Base-by-base conservation (phyloP, 2,888 invertebrate genomes). In the Amorpha juglandis region DNA sequence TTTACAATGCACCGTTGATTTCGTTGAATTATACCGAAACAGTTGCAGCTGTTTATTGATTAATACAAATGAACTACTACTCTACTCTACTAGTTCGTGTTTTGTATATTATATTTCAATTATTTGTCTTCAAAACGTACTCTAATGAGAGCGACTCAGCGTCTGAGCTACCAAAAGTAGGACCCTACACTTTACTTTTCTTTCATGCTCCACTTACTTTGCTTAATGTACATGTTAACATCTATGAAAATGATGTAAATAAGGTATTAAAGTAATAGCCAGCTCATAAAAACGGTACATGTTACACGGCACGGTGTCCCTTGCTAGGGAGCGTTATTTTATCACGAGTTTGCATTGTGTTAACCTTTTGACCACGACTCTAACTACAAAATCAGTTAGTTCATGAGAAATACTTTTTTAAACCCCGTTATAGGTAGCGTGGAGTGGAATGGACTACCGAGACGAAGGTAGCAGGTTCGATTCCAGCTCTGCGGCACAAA, bases 1-100 rank as follows among this genome's bases (percentile, higher is more conserved):
- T 75, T 74, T 74, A 68, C 64, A 69, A 68, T 63, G 69, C 67
- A 51, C 69, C 66, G 69, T 69, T 69, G 51, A 63, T 63, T 73
- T 69, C 68, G 62, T 19, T 67, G 69, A 77, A 78, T 70, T 71
- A 69, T 67, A 38, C 50, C 51, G 16, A 50, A 52, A 21, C 38
- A 38, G 38, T 27, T 42, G 19, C 19, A 50, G 19, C 42, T 52
- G 35, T 51, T 63, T 63, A 63, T 63, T 63, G 62, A 45, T 48
- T 27, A 27, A 33, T 27, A 27, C 27, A 42, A 58, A 19, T 38
- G 58, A 58, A 42, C 42, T 58, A 58, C 42, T n/a, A n/a, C n/a
- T n/a, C n/a, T n/a, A n/a, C n/a, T n/a, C n/a, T n/a, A 53, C 65
- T 63, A 70, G 53, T 66, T 67, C 66, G 27, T 33, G 11, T n/a